Base-by-base conservation (phyloP, 2,113 vertebrate species). In the Pavo muticus region DNA sequence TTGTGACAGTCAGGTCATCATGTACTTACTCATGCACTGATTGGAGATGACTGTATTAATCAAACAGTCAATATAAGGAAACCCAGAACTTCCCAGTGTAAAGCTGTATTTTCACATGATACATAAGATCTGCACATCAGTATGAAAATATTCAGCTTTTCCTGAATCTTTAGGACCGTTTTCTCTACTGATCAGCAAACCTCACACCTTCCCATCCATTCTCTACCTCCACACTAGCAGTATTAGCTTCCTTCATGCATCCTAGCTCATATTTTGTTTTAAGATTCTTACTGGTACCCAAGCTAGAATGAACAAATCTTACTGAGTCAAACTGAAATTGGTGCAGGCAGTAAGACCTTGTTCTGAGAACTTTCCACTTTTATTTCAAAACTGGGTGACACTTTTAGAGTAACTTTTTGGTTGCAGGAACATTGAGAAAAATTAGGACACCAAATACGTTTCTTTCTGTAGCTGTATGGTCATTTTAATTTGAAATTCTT, bases 161-260 rank as follows among this genome's bases (percentile, higher is more conserved):
- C 44, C 40, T 32, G 14, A 42, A 35, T 32, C 29, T 75, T 72
- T 35, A 91, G 30, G 19, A 42, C 25, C 20, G 4, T n/a, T 39
- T 68, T 83, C 18, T 10, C 17, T 44, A 32, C 12, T 72, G 2
- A 1, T 25, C 5, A 23, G 25, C 39, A 74, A 77, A 56, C 13
- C 10, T 29, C 13, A 48, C 21, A 23, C 35, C 61, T 30, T 57
- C 56, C 10, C 30, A 56, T 4, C 15, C 10, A 4, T 1, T 6
- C 2, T 25, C 14, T 10, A 24, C 35, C 17, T 7, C 29, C 50
- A 68, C 0, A 0, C 18, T 3, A 39, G 54, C 48, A 79, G 30
- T 23, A 32, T 19, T 13, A 15, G 45, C 61, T 40, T 64, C 14
- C 42, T 30, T 19, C 30, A 61, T 15, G 68, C 56, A 40, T 42